Evolutionary conservation across 2,888 invertebrate species (phyloP).

Genomic region (Drosophila villosipedis): DNA sequence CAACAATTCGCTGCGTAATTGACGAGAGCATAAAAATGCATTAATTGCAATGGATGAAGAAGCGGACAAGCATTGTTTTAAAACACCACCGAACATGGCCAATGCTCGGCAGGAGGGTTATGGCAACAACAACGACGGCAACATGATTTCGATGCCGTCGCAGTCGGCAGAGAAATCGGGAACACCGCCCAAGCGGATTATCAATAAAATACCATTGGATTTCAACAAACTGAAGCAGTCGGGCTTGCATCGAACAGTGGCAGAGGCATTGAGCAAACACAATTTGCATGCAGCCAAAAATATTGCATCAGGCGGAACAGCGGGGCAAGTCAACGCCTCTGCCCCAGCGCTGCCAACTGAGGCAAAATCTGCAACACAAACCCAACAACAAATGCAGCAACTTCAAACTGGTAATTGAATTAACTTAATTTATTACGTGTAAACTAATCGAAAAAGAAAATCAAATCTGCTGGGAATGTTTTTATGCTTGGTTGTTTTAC

Average conservation of each 20-base stretch:
- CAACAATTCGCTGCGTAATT: constrained; percentile 51
- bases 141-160: constrained; percentile 18
- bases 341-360: constrained; percentile 9
- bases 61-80: constrained; percentile 21
- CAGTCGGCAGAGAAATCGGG: constrained; percentile 4
- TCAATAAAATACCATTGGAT: constrained; percentile 82
- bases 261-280: constrained; percentile 78
- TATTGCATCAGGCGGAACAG: constrained; percentile 38
- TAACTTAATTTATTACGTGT: constrained; percentile 1
- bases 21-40: background rate
- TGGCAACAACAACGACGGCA: constrained; percentile 16
- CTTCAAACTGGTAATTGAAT: constrained; percentile 40
- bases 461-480: accelerated
- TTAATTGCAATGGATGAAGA: constrained; percentile 26
- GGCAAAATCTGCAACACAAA: constrained; percentile 10
- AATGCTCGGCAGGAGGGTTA: background rate
- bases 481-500: background rate
- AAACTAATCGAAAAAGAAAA: background rate
- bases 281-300: constrained; percentile 31
- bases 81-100: constrained; percentile 11
- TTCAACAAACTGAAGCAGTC: constrained; percentile 79
- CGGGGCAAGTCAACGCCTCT: background rate
- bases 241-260: constrained; percentile 81
- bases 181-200: constrained; percentile 68
- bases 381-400: constrained; percentile 15